Conservation (phyloP, 2,113 vertebrate genomes). For the Gambusia holbrooki region DNA sequence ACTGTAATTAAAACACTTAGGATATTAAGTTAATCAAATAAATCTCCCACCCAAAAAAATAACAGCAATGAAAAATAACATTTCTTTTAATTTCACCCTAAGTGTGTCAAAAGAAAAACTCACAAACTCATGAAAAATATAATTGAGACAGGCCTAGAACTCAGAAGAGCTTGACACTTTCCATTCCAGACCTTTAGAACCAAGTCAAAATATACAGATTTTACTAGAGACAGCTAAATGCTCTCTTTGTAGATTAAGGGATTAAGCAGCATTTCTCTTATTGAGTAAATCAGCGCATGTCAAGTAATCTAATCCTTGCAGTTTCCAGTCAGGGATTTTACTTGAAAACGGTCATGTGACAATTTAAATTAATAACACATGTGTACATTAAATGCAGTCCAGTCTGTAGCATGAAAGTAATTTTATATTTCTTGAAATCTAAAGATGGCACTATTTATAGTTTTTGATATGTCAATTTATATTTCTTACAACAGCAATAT, state of each 20-base stretch:
- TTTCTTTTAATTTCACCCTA: too few species aligned
- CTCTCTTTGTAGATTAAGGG: not conserved
- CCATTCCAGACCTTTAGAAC: not conserved
- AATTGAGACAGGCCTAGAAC: not conserved
- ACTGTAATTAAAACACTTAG: too few species aligned
- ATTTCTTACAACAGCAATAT: too few species aligned
- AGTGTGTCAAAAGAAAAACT: too few species aligned
- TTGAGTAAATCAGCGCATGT: constrained; percentile 1
- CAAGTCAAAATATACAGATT: not conserved
- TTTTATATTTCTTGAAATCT: not conserved
- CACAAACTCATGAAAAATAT: too few species aligned
- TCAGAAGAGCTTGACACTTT: not conserved
- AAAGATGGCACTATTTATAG: not conserved
- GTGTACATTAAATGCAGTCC: not conserved
- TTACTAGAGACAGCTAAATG: not conserved
- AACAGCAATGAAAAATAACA: too few species aligned
- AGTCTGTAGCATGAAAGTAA: not conserved
- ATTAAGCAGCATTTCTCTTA: constrained; percentile 7
- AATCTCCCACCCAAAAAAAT: too few species aligned
- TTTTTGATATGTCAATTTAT: not conserved
- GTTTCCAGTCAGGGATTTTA: constrained; percentile 2
- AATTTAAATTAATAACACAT: not conserved
- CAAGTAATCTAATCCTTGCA: constrained; percentile 3
- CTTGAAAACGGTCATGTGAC: not conserved
- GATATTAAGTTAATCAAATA: too few species aligned